A percentile compares a stretch with the other conserved stretches of the same genome.
phyloP scores from a whole-genome alignment of 2,113 vertebrate genomes.

The Onychorhynchus coronatus region DNA sequence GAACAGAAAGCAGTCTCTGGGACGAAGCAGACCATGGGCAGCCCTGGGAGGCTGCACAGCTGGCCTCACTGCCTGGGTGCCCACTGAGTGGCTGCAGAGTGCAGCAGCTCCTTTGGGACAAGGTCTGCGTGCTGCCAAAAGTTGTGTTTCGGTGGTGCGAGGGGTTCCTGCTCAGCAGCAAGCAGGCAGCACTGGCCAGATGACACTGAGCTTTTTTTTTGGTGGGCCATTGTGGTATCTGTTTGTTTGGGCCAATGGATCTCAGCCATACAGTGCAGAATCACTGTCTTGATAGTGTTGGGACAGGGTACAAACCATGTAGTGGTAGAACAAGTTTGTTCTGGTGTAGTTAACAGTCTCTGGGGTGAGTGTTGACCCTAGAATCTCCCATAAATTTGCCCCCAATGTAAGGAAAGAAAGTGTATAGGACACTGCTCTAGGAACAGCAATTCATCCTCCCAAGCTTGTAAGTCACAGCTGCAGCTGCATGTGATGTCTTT shows the following conservation, averaged over 20 bases:
- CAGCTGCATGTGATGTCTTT: background rate
- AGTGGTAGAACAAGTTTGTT: background rate
- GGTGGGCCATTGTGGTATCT: accelerated
- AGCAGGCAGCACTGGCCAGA: background rate
- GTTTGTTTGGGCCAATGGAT: background rate
- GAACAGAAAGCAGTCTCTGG: background rate
- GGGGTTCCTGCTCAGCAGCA: background rate
- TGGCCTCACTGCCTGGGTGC: background rate
- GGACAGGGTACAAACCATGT: background rate
- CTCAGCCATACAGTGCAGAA: background rate
- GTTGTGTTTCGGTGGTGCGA: background rate
- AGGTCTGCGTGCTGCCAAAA: background rate
- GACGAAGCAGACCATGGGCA: background rate
- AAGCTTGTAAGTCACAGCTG: background rate
- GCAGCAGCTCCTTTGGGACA: background rate
- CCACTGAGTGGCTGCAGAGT: background rate
- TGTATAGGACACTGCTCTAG: background rate
- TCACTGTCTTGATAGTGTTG: background rate
- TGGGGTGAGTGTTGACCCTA: background rate
- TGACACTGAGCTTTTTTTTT: background rate
- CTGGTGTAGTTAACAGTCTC: background rate
- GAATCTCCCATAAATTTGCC: background rate
- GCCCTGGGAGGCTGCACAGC: background rate
- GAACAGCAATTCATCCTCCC: background rate
- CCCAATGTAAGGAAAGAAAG: background rate